Evolutionary conservation across 37 sponge, comb jelly and placozoan species (phyloP).

Genomic region (Halichondria panicea): DNA sequence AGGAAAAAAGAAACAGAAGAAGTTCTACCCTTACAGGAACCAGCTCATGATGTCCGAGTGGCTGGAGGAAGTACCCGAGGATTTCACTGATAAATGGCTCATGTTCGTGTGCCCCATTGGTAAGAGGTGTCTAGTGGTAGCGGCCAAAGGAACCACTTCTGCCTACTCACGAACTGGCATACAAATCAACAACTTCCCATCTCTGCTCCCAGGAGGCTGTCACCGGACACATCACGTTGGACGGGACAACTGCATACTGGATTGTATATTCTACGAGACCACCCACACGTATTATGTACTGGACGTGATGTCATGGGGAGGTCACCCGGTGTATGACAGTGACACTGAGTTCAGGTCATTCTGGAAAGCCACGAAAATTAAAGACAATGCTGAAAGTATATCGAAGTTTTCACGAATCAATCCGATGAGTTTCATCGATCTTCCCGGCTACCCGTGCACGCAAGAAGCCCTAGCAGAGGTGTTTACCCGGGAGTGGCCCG

Average conservation of each 20-base stretch:
- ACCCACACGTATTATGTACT: slow-evolving; percentile 74
- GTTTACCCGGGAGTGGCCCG: slow-evolving; percentile 24
- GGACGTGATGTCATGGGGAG: slow-evolving; percentile 92
- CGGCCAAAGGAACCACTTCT: slow-evolving; percentile 65
- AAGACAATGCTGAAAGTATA: slow-evolving; percentile 24
- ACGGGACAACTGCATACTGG: slow-evolving; percentile 75
- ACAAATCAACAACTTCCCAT: slow-evolving; percentile 76
- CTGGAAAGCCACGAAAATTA: slow-evolving; percentile 47
- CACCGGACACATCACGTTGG: slow-evolving; percentile 1
- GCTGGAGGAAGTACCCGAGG: slow-evolving; percentile 85
- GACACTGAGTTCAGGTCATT: slow-evolving; percentile 75
- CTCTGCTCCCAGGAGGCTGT: slow-evolving; percentile 89
- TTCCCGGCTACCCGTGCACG: slow-evolving; percentile 40
- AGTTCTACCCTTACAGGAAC: slow-evolving; percentile 69
- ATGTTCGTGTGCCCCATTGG: slow-evolving; percentile 87
- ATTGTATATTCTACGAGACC: slow-evolving; percentile 76
- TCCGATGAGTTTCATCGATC: slow-evolving; percentile 56
- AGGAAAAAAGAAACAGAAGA: too few relatives aligned
- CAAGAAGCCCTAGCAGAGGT: slow-evolving; percentile 44
- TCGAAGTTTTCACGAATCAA: slow-evolving; percentile 34
- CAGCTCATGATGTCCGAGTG: slow-evolving; percentile 97
- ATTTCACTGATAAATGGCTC: slow-evolving; percentile 82
- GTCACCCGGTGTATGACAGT: slow-evolving; percentile 83
- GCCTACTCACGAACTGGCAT: slow-evolving; percentile 83
- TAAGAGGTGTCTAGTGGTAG: slow-evolving; percentile 79